Evolutionary conservation across 1,140 invertebrate genomes (phyloP), one percentile per base, ranked within the genome.

Genomic region (Cyphomyrmex costatus): DNA sequence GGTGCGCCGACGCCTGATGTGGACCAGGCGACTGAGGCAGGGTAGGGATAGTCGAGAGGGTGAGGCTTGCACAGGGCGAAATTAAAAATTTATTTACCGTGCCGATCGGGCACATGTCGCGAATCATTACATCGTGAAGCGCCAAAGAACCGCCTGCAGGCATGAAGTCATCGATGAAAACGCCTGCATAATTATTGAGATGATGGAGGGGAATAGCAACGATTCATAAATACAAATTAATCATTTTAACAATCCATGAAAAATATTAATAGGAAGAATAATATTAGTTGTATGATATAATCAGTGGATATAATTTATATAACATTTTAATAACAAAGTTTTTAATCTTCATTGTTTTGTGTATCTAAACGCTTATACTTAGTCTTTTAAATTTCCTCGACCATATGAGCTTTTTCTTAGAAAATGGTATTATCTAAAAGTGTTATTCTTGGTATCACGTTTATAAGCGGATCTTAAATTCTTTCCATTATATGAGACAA

Each of bases 31-130:
- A 42, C 24, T 27, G 19, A 30, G 42, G n/a, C 19, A 56, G 76
- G 3, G 42, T 49, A 63, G 71, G 36, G 58, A 82, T 60, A 80
- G 58, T 49, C 65, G 61, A 58, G 42, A 80, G 77, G 56, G 71
- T 46, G 58, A 86, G 74, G 51, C 70, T 49, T 24, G 53, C 19
- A 24, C n/a, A 46, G 87, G 88, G 84, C 88, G 85, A 93, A 94
- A 94, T 94, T 92, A 94, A 93, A 93, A 92, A 94, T 93, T 92
- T 94, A 93, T 94, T 93, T 94, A 92, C 93, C 86, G 89, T 89
- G 83, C 56, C 79, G 86, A 92, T 70, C n/a, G 36, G 60, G 21
- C 89, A 86, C 89, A 90, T 88, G 89, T 65, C 63, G 51, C 76
- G 36, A 49, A 42, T 58, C n/a, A 30, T 10, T 21, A 19, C 5